Evolutionary conservation across 2,113 vertebrate species (phyloP).

Genomic region (Actenoides lindsayi): DNA sequence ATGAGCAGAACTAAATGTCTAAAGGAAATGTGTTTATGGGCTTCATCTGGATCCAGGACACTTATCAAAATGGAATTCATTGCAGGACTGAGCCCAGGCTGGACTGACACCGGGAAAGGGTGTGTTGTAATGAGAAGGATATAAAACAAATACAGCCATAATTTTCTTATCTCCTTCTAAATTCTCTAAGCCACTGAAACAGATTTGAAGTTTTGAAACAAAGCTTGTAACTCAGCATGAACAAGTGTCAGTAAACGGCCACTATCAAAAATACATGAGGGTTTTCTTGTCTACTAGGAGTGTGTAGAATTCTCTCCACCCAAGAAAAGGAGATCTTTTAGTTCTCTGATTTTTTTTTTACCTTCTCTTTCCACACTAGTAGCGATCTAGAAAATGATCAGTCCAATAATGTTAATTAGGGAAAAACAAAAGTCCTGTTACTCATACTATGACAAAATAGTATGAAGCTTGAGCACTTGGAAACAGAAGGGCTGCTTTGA

Average conservation of each 20-base stretch:
- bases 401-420: not conserved
- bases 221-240: not conserved
- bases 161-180: not conserved
- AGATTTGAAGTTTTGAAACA: not conserved
- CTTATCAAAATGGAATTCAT: not conserved
- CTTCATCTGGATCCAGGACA: not conserved
- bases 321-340: not conserved
- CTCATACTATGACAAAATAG: not conserved
- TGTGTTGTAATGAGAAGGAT: not conserved
- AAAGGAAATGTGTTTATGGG: not conserved
- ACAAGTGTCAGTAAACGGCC: not conserved
- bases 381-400: not conserved
- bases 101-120: not conserved
- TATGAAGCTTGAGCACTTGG: not conserved
- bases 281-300: not conserved
- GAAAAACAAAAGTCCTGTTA: not conserved
- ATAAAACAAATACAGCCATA: not conserved
- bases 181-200: not conserved
- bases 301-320: not conserved
- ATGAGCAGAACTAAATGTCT: not conserved
- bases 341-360: not conserved
- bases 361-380: not conserved
- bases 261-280: not conserved
- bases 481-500: not conserved
- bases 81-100: not conserved